These are phyloP conservation scores for Galerucella calmariensis DNA, from an alignment of 2,888 invertebrate species.

Conservation along the genomic window DNA sequence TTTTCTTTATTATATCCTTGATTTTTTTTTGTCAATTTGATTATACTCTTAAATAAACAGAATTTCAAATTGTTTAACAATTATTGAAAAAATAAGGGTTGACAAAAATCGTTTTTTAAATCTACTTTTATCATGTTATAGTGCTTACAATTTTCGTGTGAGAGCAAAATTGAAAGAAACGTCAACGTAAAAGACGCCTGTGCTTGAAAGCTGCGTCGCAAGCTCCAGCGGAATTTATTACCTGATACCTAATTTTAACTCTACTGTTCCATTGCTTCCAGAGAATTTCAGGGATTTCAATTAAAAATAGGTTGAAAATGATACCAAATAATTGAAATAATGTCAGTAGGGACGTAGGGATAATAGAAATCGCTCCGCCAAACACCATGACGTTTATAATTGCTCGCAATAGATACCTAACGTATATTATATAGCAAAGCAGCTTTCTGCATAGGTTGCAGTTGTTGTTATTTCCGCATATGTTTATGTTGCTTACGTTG, in stretches of 20 bases:
- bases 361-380: neutral
- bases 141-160: no score
- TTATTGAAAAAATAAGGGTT: no score
- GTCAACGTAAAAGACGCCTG: no score
- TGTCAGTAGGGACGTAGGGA: neutral
- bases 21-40: no score
- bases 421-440: neutral
- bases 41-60: no score
- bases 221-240: no score
- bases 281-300: neutral
- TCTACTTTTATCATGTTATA: no score
- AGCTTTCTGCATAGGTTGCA: neutral
- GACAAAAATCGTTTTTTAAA: no score
- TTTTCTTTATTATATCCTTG: no score
- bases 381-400: neutral
- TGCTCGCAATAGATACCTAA: neutral
- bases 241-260: neutral
- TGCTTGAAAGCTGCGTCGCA: no score
- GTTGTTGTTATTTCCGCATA: constrained; percentile 9
- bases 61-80: no score
- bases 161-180: no score
- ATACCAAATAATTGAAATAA: neutral
- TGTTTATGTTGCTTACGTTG: constrained; percentile 3
- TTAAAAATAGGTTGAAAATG: neutral
- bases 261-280: neutral